Conservation (phyloP, 2,113 vertebrate genomes). For the Carassius gibelio region DNA sequence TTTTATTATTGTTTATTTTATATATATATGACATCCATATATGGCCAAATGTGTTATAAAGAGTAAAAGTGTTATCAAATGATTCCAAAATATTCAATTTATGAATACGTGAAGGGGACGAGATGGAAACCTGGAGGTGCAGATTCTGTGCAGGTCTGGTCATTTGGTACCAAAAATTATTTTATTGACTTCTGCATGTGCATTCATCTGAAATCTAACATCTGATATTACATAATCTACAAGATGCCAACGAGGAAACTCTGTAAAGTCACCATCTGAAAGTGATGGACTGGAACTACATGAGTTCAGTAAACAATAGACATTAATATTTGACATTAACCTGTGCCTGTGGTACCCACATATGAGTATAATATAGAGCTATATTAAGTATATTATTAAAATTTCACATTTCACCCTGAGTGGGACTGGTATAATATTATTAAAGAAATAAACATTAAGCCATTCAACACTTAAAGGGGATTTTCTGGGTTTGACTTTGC, state of each 20-base stretch:
- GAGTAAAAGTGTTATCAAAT: neutral
- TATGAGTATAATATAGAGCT: conserved; percentile 65
- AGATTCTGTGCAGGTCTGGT: conserved; percentile 30
- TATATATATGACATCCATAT: neutral
- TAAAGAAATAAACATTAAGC: conserved; percentile 61
- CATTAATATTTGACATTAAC: conserved; percentile 37
- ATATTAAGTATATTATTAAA: conserved; percentile 62
- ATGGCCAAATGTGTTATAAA: neutral
- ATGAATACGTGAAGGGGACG: neutral
- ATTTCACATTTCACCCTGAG: conserved; percentile 53
- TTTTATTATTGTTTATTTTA: too few relatives aligned
- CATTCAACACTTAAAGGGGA: conserved; percentile 14
- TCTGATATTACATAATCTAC: neutral
- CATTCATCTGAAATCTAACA: neutral
- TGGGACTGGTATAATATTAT: conserved; percentile 54
- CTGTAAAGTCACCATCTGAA: conserved; percentile 4
- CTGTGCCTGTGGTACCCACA: conserved; percentile 77
- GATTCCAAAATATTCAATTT: neutral
- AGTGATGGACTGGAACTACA: conserved; percentile 14
- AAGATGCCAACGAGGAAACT: conserved; percentile 3
- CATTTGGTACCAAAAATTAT: conserved; percentile 49
- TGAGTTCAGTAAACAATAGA: conserved; percentile 11
- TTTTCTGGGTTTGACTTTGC: conserved; percentile 24
- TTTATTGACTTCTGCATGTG: neutral
- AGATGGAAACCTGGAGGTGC: neutral